Evolutionary conservation across 2,797 vertebrate species (phyloP).

Genomic region (Diceros bicornis): DNA sequence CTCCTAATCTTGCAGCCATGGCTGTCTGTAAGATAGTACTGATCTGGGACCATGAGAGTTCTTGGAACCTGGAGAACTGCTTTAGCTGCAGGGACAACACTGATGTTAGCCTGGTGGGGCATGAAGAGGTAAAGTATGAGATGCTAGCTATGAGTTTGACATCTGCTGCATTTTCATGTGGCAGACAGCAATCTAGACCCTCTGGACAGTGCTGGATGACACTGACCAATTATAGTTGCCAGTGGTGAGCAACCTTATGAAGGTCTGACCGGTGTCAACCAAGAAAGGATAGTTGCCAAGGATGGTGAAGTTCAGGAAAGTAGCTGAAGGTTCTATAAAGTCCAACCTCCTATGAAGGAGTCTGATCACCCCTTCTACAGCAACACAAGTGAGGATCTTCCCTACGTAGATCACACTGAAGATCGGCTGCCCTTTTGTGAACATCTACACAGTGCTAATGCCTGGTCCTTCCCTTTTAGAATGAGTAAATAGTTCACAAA

Average conservation of each 20-base stretch:
- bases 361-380: slow-evolving; percentile 91
- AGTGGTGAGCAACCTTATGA: slow-evolving; percentile 93
- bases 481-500: slow-evolving; percentile 94
- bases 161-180: not conserved
- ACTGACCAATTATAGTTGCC: slow-evolving; percentile 95
- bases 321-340: slow-evolving; percentile 93
- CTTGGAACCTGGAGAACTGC: not conserved
- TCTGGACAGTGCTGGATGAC: slow-evolving; percentile 92
- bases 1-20: not conserved
- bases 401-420: slow-evolving; percentile 92
- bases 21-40: not conserved
- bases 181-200: slow-evolving; percentile 68
- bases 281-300: slow-evolving; percentile 93
- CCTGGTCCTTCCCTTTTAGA: slow-evolving; percentile 93
- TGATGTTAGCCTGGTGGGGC: not conserved
- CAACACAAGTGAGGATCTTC: slow-evolving; percentile 93
- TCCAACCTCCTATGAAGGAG: slow-evolving; percentile 92
- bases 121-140: not conserved
- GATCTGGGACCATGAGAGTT: not conserved
- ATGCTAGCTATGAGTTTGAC: not conserved
- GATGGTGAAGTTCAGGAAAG: slow-evolving; percentile 93
- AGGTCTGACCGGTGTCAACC: slow-evolving; percentile 93
- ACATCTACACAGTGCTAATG: slow-evolving; percentile 95
- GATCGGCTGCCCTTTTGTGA: slow-evolving; percentile 93
- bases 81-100: not conserved